These are phyloP conservation scores for Elgonia sp. DNA, from an alignment of 2,888 invertebrate species.

Conservation along the genomic window DNA sequence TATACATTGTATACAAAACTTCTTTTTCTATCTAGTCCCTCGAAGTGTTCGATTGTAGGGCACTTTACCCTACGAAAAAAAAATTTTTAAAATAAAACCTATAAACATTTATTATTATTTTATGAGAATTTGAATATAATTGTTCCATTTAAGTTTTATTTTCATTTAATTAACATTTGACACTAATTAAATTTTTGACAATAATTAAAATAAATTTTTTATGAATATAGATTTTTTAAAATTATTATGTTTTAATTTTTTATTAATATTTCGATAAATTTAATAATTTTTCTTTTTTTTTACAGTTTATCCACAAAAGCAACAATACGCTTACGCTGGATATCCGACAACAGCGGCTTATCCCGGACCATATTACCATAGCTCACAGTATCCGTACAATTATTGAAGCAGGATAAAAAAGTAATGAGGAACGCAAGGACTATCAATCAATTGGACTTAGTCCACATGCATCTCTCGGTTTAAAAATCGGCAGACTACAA, in stretches of 20 bases:
- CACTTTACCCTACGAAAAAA: too few species aligned
- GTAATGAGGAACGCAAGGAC: slow-evolving; percentile 15
- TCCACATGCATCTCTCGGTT: slow-evolving; percentile 48
- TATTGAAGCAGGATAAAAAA: slow-evolving; percentile 89
- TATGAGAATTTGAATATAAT: too few species aligned
- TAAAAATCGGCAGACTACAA: slow-evolving; percentile 37
- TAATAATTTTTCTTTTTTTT: background rate
- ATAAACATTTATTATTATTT: too few species aligned
- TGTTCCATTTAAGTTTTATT: too few species aligned
- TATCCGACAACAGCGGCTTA: slow-evolving; percentile 94
- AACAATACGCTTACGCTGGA: slow-evolving; percentile 96
- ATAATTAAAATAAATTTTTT: too few species aligned
- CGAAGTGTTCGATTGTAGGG: too few species aligned
- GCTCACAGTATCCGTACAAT: slow-evolving; percentile 97
- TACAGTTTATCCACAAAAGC: slow-evolving; percentile 94
- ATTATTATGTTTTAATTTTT: background rate
- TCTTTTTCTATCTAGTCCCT: too few species aligned
- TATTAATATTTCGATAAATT: background rate
- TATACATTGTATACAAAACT: too few species aligned
- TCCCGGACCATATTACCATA: slow-evolving; percentile 95
- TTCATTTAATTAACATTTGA: too few species aligned
- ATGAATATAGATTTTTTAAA: too few species aligned
- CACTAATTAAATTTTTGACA: too few species aligned
- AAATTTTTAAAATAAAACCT: too few species aligned
- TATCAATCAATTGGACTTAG: slow-evolving; percentile 50